Base-by-base conservation (phyloP, 2,797 vertebrate species). In the Smutsia gigantea region DNA sequence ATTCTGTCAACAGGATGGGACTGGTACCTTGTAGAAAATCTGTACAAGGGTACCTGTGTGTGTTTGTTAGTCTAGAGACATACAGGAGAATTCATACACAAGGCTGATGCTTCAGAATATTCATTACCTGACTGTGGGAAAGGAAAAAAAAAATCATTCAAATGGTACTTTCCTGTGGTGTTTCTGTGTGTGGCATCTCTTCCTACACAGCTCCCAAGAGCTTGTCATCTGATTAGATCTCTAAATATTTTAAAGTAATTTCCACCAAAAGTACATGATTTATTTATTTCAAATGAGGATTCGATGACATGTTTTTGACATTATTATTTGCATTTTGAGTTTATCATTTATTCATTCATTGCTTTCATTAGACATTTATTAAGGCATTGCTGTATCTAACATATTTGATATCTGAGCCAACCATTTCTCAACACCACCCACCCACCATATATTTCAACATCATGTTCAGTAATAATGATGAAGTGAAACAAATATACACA, bases 281-380 rank as follows among this genome's bases (percentile, higher is more conserved):
- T 93, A 77, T 93, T 97, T 93, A 18, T 37, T 93, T 95, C 42
- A 68, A 34, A 86, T 91, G n/a, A 82, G 17, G 12, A 74, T 86
- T 84, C 39, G 23, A 46, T 75, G 12, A 72, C 31, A 66, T 53
- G 8, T 31, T 84, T 94, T 85, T 82, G 49, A 63, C 23, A 34
- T 66, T 64, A 31, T 57, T 92, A 27, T 90, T 74, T 93, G 39
- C 31, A 77, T 87, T 92, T 94, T 72, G 25, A 95, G 15, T 90
- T 93, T 63, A 69, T 39, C 82, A 34, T 49, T 89, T 39, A 86
- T 64, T 87, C 78, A 71, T 31, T 66, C 34, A n/a, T 39, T 90
- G 42, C 37, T 63, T 83, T 79, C 49, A 61, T 57, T 42, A 79
- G n/a, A 15, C 53, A 81, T 93, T 82, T 87, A 59, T 95, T 72